A percentile compares a stretch with the other conserved stretches of the same genome.
phyloP scores from a whole-genome alignment of 1,140 invertebrate species.

The Phthorimaea operculella region DNA sequence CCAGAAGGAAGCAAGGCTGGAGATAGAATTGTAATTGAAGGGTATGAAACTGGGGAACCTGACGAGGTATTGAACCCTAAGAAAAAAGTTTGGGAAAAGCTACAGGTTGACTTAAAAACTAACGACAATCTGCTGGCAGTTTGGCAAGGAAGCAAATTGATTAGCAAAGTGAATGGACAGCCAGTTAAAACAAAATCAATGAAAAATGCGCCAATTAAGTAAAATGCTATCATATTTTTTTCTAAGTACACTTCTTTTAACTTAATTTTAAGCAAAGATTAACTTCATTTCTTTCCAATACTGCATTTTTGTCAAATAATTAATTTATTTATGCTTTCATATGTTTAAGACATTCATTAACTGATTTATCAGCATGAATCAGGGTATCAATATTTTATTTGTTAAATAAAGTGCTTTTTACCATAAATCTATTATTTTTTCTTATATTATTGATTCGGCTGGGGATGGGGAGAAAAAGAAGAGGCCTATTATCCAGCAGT shows the following conservation, averaged over 20 bases:
- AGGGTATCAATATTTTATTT: no score
- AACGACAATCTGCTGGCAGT: constrained; percentile 78
- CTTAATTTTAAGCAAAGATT: background rate
- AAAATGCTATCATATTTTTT: no score
- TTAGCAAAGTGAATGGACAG: constrained; percentile 74
- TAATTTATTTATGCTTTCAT: background rate
- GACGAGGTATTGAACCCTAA: constrained; percentile 95
- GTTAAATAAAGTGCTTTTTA: no score
- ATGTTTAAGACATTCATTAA: background rate
- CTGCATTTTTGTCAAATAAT: background rate
- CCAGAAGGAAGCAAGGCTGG: constrained; percentile 80
- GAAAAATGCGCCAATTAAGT: constrained; percentile 83
- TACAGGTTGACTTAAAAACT: constrained; percentile 85
- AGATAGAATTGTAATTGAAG: constrained; percentile 84
- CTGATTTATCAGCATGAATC: no score
- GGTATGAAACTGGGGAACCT: constrained; percentile 79
- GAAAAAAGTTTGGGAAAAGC: constrained; percentile 97
- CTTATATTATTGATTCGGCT: no score
- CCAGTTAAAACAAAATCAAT: constrained; percentile 76
- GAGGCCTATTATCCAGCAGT: no score
- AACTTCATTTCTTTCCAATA: background rate
- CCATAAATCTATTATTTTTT: no score
- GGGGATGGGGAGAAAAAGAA: no score
- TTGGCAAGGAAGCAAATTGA: constrained; percentile 84
- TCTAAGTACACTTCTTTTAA: no score